Evolutionary conservation across 2,797 vertebrate genomes (phyloP), one percentile per base, ranked within the genome.

Genomic region (Liparis tanakae): DNA sequence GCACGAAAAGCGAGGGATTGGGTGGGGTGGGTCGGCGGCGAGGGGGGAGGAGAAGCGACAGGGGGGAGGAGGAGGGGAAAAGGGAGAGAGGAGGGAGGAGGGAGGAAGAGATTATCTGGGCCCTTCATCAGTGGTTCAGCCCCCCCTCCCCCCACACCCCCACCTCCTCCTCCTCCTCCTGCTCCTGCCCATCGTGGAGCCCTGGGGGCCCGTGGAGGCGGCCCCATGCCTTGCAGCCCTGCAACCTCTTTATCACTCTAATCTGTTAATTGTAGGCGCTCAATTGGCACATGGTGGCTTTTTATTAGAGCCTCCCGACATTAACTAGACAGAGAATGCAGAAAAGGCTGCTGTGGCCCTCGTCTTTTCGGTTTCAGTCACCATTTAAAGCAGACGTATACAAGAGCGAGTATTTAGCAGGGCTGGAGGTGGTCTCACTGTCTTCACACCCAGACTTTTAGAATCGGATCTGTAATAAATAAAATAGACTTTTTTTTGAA

Each of bases 221-320:
- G 91, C 90, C 93, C 86, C 58, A 56, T 95, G 94, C 94, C 95
- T 94, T 13, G 81, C 90, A 94, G 94, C 89, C 89, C 89, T 91
- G 88, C 81, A 86, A 80, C 86, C 87, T 94, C 92, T 95, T 94
- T 94, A 94, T 95, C 93, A 94, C 93, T 91, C 94, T 96, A 96
- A 97, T 96, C 96, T 96, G 95, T 95, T 97, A 97, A 97, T 97
- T 97, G 95, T 94, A 95, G 92, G 85, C 85, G 92, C 94, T 95
- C 90, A 93, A 91, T 94, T 96, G 96, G 95, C 96, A 95, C 94
- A 96, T 94, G 95, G 93, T 93, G 71, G 92, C 94, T 96, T 95
- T 96, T 95, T 95, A 95, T 95, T 95, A 92, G 92, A 95, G 94
- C 94, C 93, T 94, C 93, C 85, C 91, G 94, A 94, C 90, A 92